phyloP scores from a whole-genome alignment of 2,797 vertebrate genomes.

The Tenualosa ilisha region DNA sequence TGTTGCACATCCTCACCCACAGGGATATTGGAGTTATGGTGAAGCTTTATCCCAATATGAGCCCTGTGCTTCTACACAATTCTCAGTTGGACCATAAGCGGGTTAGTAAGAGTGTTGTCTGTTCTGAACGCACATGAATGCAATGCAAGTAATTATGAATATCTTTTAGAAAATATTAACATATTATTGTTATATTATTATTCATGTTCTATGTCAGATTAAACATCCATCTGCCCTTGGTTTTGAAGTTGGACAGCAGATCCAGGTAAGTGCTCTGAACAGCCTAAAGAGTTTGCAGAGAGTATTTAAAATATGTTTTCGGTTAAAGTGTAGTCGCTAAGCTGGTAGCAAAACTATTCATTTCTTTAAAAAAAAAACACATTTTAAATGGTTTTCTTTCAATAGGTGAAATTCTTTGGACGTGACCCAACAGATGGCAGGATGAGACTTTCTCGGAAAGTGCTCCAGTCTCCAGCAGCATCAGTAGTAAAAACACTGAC shows the following conservation, averaged over 20 bases:
- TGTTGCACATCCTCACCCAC: slow-evolving; percentile 28
- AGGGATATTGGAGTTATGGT: slow-evolving; percentile 95
- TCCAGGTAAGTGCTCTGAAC: slow-evolving; percentile 68
- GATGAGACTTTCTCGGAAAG: slow-evolving; percentile 95
- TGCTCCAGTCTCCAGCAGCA: slow-evolving; percentile 86
- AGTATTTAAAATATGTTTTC: not conserved
- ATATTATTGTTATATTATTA: not conserved
- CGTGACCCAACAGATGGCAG: slow-evolving; percentile 95
- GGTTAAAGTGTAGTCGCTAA: not conserved
- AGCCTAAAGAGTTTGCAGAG: not conserved
- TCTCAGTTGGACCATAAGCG: slow-evolving; percentile 95
- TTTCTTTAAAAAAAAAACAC: not conserved
- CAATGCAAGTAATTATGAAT: not conserved
- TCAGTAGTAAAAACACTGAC: slow-evolving; percentile 80
- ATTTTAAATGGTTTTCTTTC: slow-evolving; percentile 11
- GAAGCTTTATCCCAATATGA: slow-evolving; percentile 97
- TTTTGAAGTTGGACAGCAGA: slow-evolving; percentile 94
- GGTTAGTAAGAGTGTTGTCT: slow-evolving; percentile 67
- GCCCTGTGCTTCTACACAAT: slow-evolving; percentile 92
- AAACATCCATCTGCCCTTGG: slow-evolving; percentile 92
- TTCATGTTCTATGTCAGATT: slow-evolving; percentile 76
- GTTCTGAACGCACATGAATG: not conserved
- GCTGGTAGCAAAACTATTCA: not conserved
- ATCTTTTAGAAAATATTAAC: not conserved
- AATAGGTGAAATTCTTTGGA: slow-evolving; percentile 96